phyloP scores from a whole-genome alignment of 2,797 vertebrate genomes.

The Cyclura pinguis region DNA sequence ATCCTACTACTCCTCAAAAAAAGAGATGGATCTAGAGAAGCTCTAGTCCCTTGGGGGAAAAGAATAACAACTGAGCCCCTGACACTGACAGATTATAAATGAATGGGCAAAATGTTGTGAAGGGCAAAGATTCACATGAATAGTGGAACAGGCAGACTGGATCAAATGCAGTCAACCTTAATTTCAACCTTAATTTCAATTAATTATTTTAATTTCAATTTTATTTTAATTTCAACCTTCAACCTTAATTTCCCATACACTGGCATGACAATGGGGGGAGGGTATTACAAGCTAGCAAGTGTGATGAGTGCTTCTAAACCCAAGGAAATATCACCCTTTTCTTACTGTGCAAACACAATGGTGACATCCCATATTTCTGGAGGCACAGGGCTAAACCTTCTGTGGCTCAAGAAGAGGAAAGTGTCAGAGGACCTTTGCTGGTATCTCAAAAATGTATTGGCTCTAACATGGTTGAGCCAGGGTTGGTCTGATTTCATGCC shows the following conservation, averaged over 20 bases:
- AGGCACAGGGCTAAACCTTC: not conserved
- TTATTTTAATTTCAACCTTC: no score
- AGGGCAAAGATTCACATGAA: not conserved
- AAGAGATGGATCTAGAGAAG: not conserved
- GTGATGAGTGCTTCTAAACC: not conserved
- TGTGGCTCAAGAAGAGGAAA: not conserved
- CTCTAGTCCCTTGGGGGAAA: not conserved
- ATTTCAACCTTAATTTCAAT: not conserved
- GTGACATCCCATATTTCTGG: not conserved
- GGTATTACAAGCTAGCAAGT: not conserved
- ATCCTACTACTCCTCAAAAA: not conserved
- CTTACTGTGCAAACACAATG: not conserved
- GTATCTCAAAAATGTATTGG: rapidly evolving
- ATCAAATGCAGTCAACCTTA: not conserved
- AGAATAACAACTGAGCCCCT: not conserved
- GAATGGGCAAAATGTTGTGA: not conserved
- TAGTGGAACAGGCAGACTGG: not conserved
- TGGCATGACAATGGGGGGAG: not conserved
- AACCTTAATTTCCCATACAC: not conserved
- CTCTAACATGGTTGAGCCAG: not conserved
- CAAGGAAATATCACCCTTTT: not conserved
- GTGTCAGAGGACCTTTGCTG: not conserved
- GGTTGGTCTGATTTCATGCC: rapidly evolving
- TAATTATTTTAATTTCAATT: no score
- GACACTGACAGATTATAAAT: not conserved